phyloP scores from a whole-genome alignment of 1,140 invertebrate genomes.

The Caenorhabditis inopinata region DNA sequence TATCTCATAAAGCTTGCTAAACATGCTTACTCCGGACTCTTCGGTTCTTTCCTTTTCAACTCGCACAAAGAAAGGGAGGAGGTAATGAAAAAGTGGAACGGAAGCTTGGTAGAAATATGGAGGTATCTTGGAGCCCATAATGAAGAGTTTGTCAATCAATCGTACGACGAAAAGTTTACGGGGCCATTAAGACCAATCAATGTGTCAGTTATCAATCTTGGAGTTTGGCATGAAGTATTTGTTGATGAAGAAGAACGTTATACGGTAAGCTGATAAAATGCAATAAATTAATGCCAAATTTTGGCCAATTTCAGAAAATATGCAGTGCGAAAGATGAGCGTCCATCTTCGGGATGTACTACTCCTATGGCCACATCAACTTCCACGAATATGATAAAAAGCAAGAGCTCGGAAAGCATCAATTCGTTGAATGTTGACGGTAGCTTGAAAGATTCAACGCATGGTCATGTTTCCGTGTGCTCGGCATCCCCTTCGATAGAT shows the following conservation, averaged over 20 bases:
- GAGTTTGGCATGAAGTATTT: constrained; percentile 24
- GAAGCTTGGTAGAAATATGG: constrained; percentile 21
- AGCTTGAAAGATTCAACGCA: neutral
- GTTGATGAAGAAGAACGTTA: neutral
- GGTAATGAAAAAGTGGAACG: neutral
- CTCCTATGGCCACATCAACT: neutral
- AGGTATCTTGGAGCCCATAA: constrained; percentile 35
- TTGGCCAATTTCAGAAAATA: neutral
- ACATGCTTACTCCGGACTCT: constrained; percentile 90
- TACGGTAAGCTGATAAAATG: neutral
- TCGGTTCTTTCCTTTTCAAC: constrained; percentile 94
- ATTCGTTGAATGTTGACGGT: constrained; percentile 17
- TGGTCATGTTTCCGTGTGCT: no score
- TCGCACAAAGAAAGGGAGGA: constrained; percentile 50
- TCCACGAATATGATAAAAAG: constrained; percentile 1
- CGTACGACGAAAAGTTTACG: neutral
- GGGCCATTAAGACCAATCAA: neutral
- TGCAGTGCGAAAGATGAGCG: neutral
- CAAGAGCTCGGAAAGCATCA: constrained; percentile 43
- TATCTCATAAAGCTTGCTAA: constrained; percentile 87
- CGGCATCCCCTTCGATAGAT: neutral
- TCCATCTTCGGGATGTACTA: neutral
- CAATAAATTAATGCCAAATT: no score
- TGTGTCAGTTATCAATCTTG: neutral
- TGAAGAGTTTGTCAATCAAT: constrained; percentile 27